Base-by-base conservation (phyloP, 2,113 vertebrate species). In the Sorex araneus region DNA sequence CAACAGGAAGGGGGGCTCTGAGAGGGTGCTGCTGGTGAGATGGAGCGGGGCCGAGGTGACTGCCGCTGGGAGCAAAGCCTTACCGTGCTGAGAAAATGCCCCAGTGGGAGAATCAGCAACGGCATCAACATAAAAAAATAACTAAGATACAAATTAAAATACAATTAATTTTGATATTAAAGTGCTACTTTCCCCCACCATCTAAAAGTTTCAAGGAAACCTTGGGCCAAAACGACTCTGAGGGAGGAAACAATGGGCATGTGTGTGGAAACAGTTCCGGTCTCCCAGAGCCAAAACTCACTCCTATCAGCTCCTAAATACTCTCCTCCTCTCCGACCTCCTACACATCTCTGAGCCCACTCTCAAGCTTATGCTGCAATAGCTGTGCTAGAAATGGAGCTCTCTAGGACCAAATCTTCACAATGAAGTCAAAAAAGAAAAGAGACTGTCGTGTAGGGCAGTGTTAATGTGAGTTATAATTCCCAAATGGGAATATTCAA, bases 81-180 rank as follows among this genome's bases (percentile, higher is more conserved):
- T 10, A 34, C 34, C 28, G 25, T 47, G 2, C 12, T 78, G 28
- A 87, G 13, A 4, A 18, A 19, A 3, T 85, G 9, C 27, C 54
- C 21, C 57, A 28, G 60, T 1, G 15, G 25, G 70, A 21, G 21
- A 54, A 57, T 67, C 66, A 50, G 64, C 21, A 90, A 40, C 83
- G 23, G 11, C 12, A 73, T 57, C 6, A 90, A 78, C 66, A 27
- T 50, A 21, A 83, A 82, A 28, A 66, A 40, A 64, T 34, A 4
- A 87, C 60, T 71, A 45, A 75, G 16, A 76, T 73, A 13, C 77
- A 86, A 90, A 43, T 45, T 83, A 36, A 36, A 92, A 75, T 32
- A 2, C 1, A 15, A 63, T 77, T 45, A 64, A 30, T 36, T 93
- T 91, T 60, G 23, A 45, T 63, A 40, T 84, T 84, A 36, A 66